Evolutionary conservation across 2,888 invertebrate genomes (phyloP), one percentile per base, ranked within the genome.

Genomic region (Liopterus haemorrhoidalis): DNA sequence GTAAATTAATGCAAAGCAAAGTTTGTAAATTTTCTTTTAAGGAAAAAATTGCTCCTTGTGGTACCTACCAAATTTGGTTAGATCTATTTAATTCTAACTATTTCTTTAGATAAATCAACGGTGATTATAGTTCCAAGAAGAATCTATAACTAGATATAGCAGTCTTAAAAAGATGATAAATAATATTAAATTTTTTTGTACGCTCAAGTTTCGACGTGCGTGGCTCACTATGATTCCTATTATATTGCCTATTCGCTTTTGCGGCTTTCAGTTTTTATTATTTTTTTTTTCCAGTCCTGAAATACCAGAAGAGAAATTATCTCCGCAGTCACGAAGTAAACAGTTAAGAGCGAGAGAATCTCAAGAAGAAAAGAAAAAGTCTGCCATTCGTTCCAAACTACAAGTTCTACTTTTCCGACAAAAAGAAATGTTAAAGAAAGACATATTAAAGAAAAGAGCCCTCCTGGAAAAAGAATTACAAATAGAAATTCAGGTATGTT

Each of bases 401-500:
- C 82, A 86, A 63, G 81, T 85, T 62, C 72, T 85, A 25, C 74
- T 92, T 15, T 83, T 85, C 65, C 81, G 88, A 57, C 93, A 94
- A 59, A 94, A 93, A 63, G 94, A 94, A 65, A 72, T 85, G 56
- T 77, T 96, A 35, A 93, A 93, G 67, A 93, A 90, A 62, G 93
- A 93, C 59, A 95, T 95, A 52, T 76, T 93, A 50, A 85, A 91
- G 60, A 94, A 94, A 63, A 74, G 95, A 54, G 87, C 87, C 1
- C 70, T 90, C 11, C 76, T 95, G 43, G 92, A 93, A 62, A 87
- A 89, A 58, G 90, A 90, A 64, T 73, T 95, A 46, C 88, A 90
- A 59, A 82, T 85, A 51, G 89, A 93, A 65, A 92, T 95, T 62
- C 89, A 90, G 79, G 82, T 81, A 50, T 53, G 52, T 41, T 27